Base-by-base conservation (phyloP, 2,888 invertebrate genomes). In the Caenorhabditis wallacei region DNA sequence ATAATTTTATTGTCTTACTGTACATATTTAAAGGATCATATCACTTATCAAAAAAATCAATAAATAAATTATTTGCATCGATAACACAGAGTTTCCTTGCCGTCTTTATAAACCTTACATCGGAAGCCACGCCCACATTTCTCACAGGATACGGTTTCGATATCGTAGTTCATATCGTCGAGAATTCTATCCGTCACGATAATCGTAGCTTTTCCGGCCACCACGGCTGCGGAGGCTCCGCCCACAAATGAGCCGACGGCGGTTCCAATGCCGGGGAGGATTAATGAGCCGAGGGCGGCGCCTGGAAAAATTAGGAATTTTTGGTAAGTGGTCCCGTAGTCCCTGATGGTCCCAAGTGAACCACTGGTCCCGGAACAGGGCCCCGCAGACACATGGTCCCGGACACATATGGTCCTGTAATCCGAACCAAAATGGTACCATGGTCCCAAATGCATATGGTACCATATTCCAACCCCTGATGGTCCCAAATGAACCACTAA, bases 141-240 rank as follows among this genome's bases (percentile, higher is more conserved):
- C 64, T 79, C 79, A 37, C 79, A 79, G 40, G 64, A 70, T 8
- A 70, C 20, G 20, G 79, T 71, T n/a, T 79, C 79, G 26, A 79
- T 64, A 37, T 79, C 79, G n/a, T 79, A 79, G 48, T 63, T 37
- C 20, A 64, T 70, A 7, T 61, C 61, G 37, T 79, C 79, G 7
- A 70, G 37, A 2, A 79, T 64, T n/a, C 79, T 70, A 40, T 79
- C 63, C 1, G 70, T 54, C 24, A 70, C 70, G 16, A 57, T 57
- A 8, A 64, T 64, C 11, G 70, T 57, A 16, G 70, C 79, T 48
- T 71, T 79, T 13, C 70, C 48, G 4, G 70, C 79, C 24, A 37
- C 26, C 18, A 79, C 40, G 16, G 61, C 79, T 0, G 63, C 79
- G 0, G 79, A 63, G 2, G 63, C 57, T 18, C 79, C 64, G 56